phyloP scores from a whole-genome alignment of 2,888 invertebrate genomes.

The Erannis defoliaria region DNA sequence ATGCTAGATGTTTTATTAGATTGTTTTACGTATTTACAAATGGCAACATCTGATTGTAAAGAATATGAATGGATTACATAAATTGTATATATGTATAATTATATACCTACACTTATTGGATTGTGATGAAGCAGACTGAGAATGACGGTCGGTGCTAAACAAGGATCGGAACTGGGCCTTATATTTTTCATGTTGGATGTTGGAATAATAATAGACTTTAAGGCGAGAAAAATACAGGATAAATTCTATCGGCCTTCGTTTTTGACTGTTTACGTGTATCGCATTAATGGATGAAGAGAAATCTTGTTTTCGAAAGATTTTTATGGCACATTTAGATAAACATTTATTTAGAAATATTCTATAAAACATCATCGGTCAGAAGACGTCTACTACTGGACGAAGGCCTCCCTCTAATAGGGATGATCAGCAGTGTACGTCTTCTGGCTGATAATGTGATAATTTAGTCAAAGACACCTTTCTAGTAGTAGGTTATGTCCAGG shows the following conservation, averaged over 20 bases:
- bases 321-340: not conserved
- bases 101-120: too few species aligned
- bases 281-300: not conserved
- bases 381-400: too few species aligned
- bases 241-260: not conserved
- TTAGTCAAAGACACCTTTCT: too few species aligned
- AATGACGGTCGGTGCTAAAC: slow-evolving; percentile 54
- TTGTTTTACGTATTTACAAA: slow-evolving; percentile 41
- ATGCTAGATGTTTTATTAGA: slow-evolving; percentile 39
- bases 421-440: too few species aligned
- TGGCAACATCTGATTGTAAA: slow-evolving; percentile 34
- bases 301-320: not conserved
- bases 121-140: slow-evolving; percentile 65
- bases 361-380: not conserved
- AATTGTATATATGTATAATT: too few species aligned
- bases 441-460: too few species aligned
- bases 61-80: not conserved
- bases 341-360: not conserved
- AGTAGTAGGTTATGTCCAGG: too few species aligned
- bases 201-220: slow-evolving; percentile 23
- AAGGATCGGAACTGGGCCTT: slow-evolving; percentile 47
- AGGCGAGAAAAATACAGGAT: not conserved
- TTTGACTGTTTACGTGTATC: slow-evolving; percentile 7
- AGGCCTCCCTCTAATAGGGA: too few species aligned
- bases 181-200: slow-evolving; percentile 45